Evolutionary conservation across 2,888 invertebrate genomes (phyloP), one percentile per base, ranked within the genome.

Genomic region (Carcina quercana): DNA sequence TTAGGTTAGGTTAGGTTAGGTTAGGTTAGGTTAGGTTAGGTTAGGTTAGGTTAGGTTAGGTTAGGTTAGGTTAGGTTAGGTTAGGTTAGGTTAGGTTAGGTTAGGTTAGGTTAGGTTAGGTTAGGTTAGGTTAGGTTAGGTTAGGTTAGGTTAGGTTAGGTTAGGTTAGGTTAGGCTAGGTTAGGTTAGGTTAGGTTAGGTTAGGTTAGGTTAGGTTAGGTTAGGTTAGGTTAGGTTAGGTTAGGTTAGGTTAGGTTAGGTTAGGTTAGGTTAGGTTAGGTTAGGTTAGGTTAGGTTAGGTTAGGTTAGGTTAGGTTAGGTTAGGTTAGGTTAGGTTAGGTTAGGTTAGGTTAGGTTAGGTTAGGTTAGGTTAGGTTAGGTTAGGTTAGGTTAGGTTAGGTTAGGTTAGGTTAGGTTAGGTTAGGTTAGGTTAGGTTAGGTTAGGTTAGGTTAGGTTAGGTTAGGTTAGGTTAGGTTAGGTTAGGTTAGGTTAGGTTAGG

Each of bases 241-340:
- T 28, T 28, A 28, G 21, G 28, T 28, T 28, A 28, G 21, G 28
- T 28, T 28, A 28, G 21, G 28, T 28, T 28, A 28, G 28, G 28
- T 28, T 20, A 28, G 28, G 28, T 28, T 20, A 28, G 28, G 28
- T 28, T 28, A 28, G 21, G 28, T 28, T 28, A 28, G 28, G 28
- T 28, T 28, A 28, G 28, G 28, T 28, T 28, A 28, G 28, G 28
- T 28, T 28, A 28, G 28, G 28, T 27, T 27, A 27, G 27, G 27
- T 27, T 27, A 27, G 27, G 27, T 27, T 28, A 28, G 17, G 28
- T 28, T 28, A 28, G 28, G 28, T 28, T 28, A 28, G 28, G 28
- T 28, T 28, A 28, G 28, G 28, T 28, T 28, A 28, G 28, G 28
- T 28, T 28, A 28, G 28, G 25, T 25, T 25, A 25, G 25, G 25